Percentiles rank a stretch among this genome's conserved stretches.
These are phyloP conservation scores for Trogon melanurus DNA, from an alignment of 2,113 vertebrate species.

Conservation along the genomic window DNA sequence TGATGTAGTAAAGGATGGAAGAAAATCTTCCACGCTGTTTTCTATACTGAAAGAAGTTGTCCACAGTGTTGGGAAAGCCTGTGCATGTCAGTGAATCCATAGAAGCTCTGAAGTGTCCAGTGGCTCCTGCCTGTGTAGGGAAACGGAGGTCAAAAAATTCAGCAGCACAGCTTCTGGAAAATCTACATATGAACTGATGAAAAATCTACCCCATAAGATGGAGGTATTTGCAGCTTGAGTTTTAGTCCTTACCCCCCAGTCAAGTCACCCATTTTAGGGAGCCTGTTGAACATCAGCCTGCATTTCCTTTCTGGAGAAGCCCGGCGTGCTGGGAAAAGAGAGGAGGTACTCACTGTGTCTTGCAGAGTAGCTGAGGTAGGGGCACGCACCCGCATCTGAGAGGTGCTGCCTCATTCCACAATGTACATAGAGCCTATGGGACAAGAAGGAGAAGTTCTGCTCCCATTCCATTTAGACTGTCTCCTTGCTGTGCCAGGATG, in stretches of 20 bases:
- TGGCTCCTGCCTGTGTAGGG: neutral
- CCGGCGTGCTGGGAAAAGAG: neutral
- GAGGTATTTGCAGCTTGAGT: neutral
- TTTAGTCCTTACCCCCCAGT: neutral
- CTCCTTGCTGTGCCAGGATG: neutral
- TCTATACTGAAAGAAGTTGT: neutral
- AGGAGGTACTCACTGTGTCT: neutral
- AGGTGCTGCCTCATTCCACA: neutral
- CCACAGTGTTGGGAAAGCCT: neutral
- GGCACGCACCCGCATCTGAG: neutral
- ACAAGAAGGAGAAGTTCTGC: neutral
- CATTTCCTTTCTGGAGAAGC: neutral
- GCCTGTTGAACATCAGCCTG: neutral
- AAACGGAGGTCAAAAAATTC: neutral
- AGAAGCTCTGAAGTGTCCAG: neutral
- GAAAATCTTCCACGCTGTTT: neutral
- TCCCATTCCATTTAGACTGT: neutral
- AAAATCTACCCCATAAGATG: neutral
- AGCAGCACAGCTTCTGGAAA: neutral
- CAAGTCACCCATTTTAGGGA: neutral
- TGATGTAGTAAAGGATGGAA: neutral
- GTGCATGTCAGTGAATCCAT: accelerated
- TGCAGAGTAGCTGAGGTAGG: neutral
- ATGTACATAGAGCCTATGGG: neutral
- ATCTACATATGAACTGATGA: neutral